Base-by-base conservation (phyloP, 2,113 vertebrate genomes). In the Mustelus asterias region DNA sequence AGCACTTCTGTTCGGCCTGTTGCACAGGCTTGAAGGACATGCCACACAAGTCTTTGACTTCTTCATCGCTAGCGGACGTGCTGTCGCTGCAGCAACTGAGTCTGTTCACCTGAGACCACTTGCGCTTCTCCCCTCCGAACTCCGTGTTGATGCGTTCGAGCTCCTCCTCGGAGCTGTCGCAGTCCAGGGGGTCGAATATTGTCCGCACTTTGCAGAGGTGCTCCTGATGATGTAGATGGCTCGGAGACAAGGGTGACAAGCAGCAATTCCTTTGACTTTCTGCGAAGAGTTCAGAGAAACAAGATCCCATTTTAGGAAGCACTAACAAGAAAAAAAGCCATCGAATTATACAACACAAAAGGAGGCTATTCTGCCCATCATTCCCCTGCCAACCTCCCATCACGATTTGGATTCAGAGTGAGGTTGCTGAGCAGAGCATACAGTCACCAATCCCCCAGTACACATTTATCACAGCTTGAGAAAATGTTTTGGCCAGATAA, bases 91-190 rank as follows among this genome's bases (percentile, higher is more conserved):
- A 98, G 96, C 98, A 96, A 95, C 98, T 48, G 0, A 97, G 96
- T 63, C 97, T 95, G 97, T 96, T 97, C 96, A 97, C 97, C 97
- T 97, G 98, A 0, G 97, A 96, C 98, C 98, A 98, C 97, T 98
- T 98, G 33, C 98, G 97, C 97, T 98, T 98, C 96, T 98, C 98
- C 0, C 97, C 96, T 0, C 97, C 96, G 7, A 98, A 98, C 60
- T 98, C 98, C 0, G 97, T 96, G 96, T 98, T 98, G 96, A 99
- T 99, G 69, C 98, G 97, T 96, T 99, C 98, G 0, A 99, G 98
- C 96, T 99, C 98, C 97, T 99, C 98, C 95, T 99, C 98, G 0
- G 98, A 99, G 72, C 98, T 99, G 96, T 99, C 98, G 5, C 98
- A 98, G 96, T 99, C 98, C 96, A 98, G 97, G 95, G 98, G 97